Conservation (phyloP, 2,797 vertebrate species). For the Scarus forsteni region DNA sequence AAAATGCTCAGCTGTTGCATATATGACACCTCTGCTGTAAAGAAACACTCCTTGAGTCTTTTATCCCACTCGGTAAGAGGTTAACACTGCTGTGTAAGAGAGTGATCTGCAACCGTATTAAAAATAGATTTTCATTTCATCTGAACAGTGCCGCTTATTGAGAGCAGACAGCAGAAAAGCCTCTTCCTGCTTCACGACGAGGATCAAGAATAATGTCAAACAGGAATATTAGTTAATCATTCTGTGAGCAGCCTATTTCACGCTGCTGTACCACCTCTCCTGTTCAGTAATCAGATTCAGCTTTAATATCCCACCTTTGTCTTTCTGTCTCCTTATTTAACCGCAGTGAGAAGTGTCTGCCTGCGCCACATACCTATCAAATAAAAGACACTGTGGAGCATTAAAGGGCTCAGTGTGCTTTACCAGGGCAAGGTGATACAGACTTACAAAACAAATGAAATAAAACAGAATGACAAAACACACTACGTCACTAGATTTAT, state of each 20-base stretch:
- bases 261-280: constrained; percentile 21
- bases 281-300: constrained; percentile 47
- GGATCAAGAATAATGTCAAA: constrained; percentile 56
- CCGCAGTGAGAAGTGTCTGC: constrained; percentile 7
- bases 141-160: constrained; percentile 6
- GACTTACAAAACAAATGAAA: no score
- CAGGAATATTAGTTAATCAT: constrained; percentile 63
- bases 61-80: constrained; percentile 12
- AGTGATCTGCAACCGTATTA: constrained; percentile 54
- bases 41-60: background rate
- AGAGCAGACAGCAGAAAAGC: constrained; percentile 32
- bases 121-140: constrained; percentile 62
- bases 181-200: constrained; percentile 24
- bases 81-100: background rate
- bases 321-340: constrained; percentile 40
- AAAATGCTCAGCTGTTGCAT: background rate
- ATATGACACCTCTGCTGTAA: background rate
- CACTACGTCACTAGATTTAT: no score
- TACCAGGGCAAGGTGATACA: no score
- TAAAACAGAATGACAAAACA: no score
- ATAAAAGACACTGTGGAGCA: constrained; percentile 22
- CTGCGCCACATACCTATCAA: constrained; percentile 23
- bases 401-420: constrained; percentile 3
- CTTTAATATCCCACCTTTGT: constrained; percentile 39
- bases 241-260: constrained; percentile 60